Conservation (phyloP, 2,888 invertebrate species). For the Gibbula magus region DNA sequence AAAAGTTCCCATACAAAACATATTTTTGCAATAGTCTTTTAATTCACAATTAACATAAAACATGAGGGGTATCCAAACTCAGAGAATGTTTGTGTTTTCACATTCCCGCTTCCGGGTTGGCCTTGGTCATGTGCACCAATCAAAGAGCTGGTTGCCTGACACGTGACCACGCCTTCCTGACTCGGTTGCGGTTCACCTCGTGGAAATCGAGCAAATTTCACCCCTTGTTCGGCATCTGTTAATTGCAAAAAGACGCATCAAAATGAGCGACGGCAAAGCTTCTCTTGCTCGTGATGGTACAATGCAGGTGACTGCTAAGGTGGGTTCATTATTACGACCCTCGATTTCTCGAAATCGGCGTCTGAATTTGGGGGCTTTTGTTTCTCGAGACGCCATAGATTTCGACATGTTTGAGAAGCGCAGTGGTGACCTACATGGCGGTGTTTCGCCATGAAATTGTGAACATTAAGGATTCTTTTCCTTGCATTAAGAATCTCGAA, state of each 20-base stretch:
- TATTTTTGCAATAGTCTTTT: background rate
- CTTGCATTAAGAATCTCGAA: background rate
- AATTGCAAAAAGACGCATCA: slow-evolving; percentile 45
- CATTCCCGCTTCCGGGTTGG: slow-evolving; percentile 58
- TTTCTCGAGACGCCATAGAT: slow-evolving; percentile 37
- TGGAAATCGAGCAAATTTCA: slow-evolving; percentile 59
- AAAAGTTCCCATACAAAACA: slow-evolving; percentile 12
- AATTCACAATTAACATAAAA: background rate
- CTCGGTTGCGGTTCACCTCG: slow-evolving; percentile 56
- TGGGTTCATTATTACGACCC: slow-evolving; percentile 41
- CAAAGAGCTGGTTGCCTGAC: slow-evolving; percentile 46
- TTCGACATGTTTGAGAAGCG: slow-evolving; percentile 20
- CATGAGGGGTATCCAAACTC: background rate
- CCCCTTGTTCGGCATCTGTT: slow-evolving; percentile 47
- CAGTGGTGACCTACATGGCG: slow-evolving; percentile 38
- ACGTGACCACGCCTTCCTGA: slow-evolving; percentile 69
- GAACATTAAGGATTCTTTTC: slow-evolving; percentile 42
- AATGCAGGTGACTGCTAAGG: slow-evolving; percentile 71
- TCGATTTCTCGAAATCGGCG: slow-evolving; percentile 29
- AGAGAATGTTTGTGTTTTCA: slow-evolving; percentile 1
- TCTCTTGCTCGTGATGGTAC: slow-evolving; percentile 64
- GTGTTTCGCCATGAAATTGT: slow-evolving; percentile 10
- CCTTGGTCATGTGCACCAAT: slow-evolving; percentile 60
- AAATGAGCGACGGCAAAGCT: slow-evolving; percentile 66
- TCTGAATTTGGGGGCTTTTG: slow-evolving; percentile 30